Conservation (phyloP, 1,140 invertebrate genomes). For the Latrodectus geometricus region DNA sequence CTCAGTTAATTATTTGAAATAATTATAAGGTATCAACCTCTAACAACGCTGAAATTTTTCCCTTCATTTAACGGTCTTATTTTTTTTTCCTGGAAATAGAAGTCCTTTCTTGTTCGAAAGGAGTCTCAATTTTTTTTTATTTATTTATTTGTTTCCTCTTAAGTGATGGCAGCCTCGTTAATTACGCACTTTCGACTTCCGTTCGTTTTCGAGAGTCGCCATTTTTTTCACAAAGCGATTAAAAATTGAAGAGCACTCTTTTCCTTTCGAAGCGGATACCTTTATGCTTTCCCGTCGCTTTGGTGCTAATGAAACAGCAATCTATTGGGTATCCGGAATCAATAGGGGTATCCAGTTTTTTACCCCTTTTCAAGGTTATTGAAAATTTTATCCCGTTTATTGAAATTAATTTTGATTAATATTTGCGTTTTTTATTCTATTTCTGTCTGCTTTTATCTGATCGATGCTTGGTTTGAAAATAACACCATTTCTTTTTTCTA, state of each 20-base stretch:
- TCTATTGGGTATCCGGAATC: neutral
- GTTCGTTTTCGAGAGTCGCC: neutral
- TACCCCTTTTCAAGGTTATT: neutral
- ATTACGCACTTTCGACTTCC: neutral
- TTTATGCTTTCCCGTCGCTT: neutral
- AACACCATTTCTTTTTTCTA: too few species aligned
- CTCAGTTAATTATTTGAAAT: neutral
- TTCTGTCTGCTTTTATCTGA: neutral
- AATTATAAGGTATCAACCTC: neutral
- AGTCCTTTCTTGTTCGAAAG: too few species aligned
- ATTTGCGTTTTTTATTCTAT: neutral
- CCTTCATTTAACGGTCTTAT: neutral
- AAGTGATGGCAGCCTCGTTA: neutral
- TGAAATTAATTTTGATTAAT: neutral
- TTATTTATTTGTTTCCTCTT: neutral
- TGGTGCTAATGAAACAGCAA: neutral
- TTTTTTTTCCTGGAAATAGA: neutral
- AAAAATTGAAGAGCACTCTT: neutral
- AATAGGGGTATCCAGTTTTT: neutral
- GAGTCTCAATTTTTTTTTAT: neutral
- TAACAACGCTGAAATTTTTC: neutral
- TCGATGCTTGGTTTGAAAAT: neutral
- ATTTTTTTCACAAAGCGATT: neutral
- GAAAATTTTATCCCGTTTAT: neutral
- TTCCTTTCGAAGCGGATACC: neutral